phyloP scores from a whole-genome alignment of 2,888 invertebrate genomes.

The Tenthredo scrophulariae region DNA sequence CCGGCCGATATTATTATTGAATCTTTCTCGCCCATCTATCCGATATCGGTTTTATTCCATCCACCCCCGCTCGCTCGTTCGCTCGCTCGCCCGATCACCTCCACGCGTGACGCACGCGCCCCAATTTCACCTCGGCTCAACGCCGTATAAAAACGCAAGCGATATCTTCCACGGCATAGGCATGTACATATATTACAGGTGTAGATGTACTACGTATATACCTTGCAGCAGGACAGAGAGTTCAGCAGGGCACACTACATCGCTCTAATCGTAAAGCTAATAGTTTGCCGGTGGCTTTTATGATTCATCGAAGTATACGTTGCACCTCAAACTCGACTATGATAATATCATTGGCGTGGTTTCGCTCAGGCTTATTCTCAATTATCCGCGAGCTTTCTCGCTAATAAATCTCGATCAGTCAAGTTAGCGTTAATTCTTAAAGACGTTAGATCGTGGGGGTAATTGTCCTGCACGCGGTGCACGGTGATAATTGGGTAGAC shows the following conservation, averaged over 20 bases:
- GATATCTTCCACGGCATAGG: background rate
- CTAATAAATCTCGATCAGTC: background rate
- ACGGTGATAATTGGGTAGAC: background rate
- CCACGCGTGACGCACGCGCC: slow-evolving; percentile 13
- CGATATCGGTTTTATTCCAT: background rate
- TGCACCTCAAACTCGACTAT: background rate
- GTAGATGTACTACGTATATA: background rate
- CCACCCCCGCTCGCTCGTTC: background rate
- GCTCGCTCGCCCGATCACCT: background rate
- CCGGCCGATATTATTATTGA: slow-evolving; percentile 75
- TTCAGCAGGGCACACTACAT: background rate
- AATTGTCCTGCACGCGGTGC: background rate
- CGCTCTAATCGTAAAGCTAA: slow-evolving; percentile 5
- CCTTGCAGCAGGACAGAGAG: background rate
- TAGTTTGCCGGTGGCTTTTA: background rate
- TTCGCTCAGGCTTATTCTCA: background rate
- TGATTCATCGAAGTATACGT: background rate
- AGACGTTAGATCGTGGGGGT: background rate
- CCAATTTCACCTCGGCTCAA: background rate
- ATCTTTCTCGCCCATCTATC: slow-evolving; percentile 71
- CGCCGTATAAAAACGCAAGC: background rate
- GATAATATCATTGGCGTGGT: too few relatives aligned
- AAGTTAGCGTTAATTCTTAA: background rate
- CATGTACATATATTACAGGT: slow-evolving; percentile 5
- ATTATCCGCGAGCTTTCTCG: background rate